Percentiles rank a stretch among this genome's conserved stretches.
Evolutionary conservation across 2,888 invertebrate genomes (phyloP).

Genomic region (Sminthurides aquaticus): DNA sequence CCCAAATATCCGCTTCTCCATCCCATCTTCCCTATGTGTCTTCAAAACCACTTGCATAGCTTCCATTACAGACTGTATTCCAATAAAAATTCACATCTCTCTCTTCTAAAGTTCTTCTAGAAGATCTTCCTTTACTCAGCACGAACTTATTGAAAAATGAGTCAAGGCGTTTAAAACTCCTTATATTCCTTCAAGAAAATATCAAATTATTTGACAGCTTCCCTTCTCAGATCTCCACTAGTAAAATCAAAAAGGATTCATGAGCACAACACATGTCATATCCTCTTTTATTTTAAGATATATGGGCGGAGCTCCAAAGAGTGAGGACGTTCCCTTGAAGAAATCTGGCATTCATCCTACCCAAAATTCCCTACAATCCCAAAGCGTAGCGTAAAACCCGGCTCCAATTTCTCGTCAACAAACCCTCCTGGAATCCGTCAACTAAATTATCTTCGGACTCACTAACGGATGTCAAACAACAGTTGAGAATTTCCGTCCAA

Average conservation of each 20-base stretch:
- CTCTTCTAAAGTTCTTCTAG: too few relatives aligned
- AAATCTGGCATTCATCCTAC: too few relatives aligned
- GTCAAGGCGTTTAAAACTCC: neutral
- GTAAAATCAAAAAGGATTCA: neutral
- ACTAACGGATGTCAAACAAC: too few relatives aligned
- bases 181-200: neutral
- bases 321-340: too few relatives aligned
- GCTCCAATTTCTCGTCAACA: too few relatives aligned
- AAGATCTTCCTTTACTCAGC: too few relatives aligned
- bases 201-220: neutral
- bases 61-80: neutral
- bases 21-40: neutral
- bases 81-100: too few relatives aligned
- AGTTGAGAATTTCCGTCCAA: too few relatives aligned
- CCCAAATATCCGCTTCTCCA: neutral
- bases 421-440: too few relatives aligned
- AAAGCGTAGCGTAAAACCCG: too few relatives aligned
- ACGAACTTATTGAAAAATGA: neutral
- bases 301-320: neutral
- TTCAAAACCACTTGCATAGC: neutral
- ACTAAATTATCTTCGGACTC: too few relatives aligned
- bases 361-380: too few relatives aligned
- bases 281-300: neutral
- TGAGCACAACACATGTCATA: neutral
- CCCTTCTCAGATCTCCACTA: neutral